A percentile compares a stretch with the other conserved stretches of the same genome.
These are phyloP conservation scores for Colletes collaris DNA, from an alignment of 2,888 invertebrate genomes.

Conservation along the genomic window DNA sequence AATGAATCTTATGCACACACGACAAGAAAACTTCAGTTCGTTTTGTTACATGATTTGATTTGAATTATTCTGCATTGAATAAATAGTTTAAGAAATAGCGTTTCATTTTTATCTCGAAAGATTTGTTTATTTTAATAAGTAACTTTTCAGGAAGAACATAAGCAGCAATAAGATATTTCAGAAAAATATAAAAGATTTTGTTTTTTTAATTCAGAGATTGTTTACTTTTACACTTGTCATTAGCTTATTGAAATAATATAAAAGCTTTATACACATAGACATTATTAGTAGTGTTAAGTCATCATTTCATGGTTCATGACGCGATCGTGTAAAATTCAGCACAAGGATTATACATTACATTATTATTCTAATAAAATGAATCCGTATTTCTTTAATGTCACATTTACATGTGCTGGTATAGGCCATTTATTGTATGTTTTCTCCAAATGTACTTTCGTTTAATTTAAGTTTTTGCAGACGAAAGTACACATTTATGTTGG, in stretches of 20 bases:
- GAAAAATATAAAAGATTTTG: conserved; percentile 68
- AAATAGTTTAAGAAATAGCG: neutral
- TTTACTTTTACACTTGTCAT: conserved; percentile 61
- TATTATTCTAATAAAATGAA: conserved; percentile 44
- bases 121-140: neutral
- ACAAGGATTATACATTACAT: conserved; percentile 41
- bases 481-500: conserved; percentile 25
- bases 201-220: conserved; percentile 67
- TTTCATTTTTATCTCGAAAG: neutral
- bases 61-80: conserved; percentile 26
- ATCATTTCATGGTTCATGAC: conserved; percentile 42
- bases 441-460: conserved; percentile 12
- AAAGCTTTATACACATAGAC: conserved; percentile 67
- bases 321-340: conserved; percentile 27
- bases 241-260: conserved; percentile 65
- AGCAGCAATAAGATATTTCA: conserved; percentile 37
- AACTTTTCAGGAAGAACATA: conserved; percentile 13
- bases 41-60: too few relatives aligned
- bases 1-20: conserved; percentile 22
- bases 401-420: conserved; percentile 48
- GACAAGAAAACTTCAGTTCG: neutral
- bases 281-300: conserved; percentile 51
- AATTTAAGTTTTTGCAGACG: conserved; percentile 16
- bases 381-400: conserved; percentile 31
- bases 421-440: conserved; percentile 42